Base-by-base conservation (phyloP, 2,888 invertebrate species). In the Parochlus steinenii region DNA sequence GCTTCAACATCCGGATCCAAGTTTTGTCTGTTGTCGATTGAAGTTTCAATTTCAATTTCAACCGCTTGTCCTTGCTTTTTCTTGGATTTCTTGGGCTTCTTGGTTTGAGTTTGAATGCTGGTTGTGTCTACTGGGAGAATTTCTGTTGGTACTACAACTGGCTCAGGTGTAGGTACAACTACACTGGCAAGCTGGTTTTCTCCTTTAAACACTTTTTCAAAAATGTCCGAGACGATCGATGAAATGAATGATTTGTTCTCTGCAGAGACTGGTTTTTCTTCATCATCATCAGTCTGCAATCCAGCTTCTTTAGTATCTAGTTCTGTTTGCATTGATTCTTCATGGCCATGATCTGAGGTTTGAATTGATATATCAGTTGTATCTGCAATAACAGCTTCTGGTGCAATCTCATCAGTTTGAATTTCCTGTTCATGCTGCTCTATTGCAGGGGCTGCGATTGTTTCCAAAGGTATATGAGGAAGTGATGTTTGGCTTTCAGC, bases 281-380 rank as follows among this genome's bases (percentile, higher is more conserved):
- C 30, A 23, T 28, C n/a, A n/a, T n/a, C 19, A 30, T 41, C 35
- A 25, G 36, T 36, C 24, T 38, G 38, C 20, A 33, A 32, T 31
- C 30, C 27, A 8, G 51, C 44, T 25, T 57, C 38, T 41, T 48
- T 42, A 14, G 32, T 38, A 20, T 53, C 56, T 31, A 67, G 67
- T n/a, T 68, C 66, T 7, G 69, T 69, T 52, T 69, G 69, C 32
- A 64, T 58, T 46, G 64, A 64, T 42, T 47, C 46, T 37, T 50
- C 48, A 14, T 39, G 35, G 18, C 51, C 47, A 10, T 46, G 37
- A 8, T 23, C 23, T 4, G 40, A 37, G 33, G 43, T 39, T 15
- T 41, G 36, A 12, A 40, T 41, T 25, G 41, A 39, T 14, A 39
- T 47, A 38, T 57, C 55, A 35, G 48, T 44, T 8, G 49, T 47